phyloP scores from a whole-genome alignment of 2,113 vertebrate species.

The Paraplagusia blochii region DNA sequence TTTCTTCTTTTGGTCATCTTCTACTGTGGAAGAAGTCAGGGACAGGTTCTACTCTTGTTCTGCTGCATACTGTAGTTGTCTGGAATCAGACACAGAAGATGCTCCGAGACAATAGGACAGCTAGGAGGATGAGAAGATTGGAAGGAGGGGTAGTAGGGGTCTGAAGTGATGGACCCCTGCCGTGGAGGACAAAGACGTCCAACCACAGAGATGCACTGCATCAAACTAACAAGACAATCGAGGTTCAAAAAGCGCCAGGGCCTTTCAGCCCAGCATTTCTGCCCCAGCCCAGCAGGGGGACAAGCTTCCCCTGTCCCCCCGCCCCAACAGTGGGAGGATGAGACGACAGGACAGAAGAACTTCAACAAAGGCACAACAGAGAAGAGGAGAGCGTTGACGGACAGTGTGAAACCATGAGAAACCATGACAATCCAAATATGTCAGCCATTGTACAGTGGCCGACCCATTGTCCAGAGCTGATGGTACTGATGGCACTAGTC shows the following conservation, averaged over 20 bases:
- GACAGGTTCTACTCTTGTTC: neutral
- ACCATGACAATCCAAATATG: constrained; percentile 53
- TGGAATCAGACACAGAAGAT: constrained; percentile 38
- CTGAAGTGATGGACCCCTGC: constrained; percentile 65
- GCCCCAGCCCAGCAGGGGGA: constrained; percentile 59
- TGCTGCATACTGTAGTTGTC: constrained; percentile 17
- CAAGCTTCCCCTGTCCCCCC: constrained; percentile 66
- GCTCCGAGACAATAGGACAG: constrained; percentile 36
- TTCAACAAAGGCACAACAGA: constrained; percentile 45
- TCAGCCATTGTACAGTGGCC: constrained; percentile 48
- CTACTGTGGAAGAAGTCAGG: no score
- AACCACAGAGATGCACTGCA: constrained; percentile 68
- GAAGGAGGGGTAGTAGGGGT: constrained; percentile 49
- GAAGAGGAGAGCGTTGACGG: constrained; percentile 41
- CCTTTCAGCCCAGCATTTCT: constrained; percentile 62
- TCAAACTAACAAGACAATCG: constrained; percentile 72
- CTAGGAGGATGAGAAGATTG: constrained; percentile 44
- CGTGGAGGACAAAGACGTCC: constrained; percentile 60
- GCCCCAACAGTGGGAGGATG: constrained; percentile 72
- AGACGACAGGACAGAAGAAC: constrained; percentile 62
- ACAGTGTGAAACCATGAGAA: constrained; percentile 63
- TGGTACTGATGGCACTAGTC: constrained; percentile 48
- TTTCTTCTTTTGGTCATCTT: no score
- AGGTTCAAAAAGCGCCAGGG: constrained; percentile 68
- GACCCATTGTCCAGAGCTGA: constrained; percentile 57